Base-by-base conservation (phyloP, 2,888 invertebrate species). In the Norana najaformis region DNA sequence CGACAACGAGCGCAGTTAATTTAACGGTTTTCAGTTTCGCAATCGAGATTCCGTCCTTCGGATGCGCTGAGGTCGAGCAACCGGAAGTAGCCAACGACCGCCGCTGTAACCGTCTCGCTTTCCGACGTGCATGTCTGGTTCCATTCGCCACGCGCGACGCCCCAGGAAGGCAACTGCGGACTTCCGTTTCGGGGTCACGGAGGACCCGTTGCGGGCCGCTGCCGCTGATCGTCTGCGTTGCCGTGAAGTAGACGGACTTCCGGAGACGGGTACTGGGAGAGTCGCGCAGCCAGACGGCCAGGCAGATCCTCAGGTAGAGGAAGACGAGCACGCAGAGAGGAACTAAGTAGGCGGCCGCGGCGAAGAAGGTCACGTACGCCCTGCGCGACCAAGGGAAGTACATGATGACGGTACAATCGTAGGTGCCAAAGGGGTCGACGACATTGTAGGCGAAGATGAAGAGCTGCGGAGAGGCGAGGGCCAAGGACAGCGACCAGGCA, bases 11-110 rank as follows among this genome's bases (percentile, higher is more conserved):
- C 89, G 95, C 92, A 5, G 96, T 96, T 90, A 96, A 92, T 90
- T 95, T 95, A 16, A 96, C 94, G 5, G 96, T 96, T 92, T 95
- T 95, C 36, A 95, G 94, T 91, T 95, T 95, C 20, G 95, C 94
- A 88, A 93, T 93, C 30, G 95, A 94, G 89, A 95, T 96, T 89
- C 92, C 92, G 18, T 93, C 30, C 69, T 69, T 69, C n/a, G 23
- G 23, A 53, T 8, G 47, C 5, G 2, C 47, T 23, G 11, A 23
- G 23, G 47, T 23, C 47, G 69, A n/a, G 69, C 69, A 30, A 5
- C 30, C 11, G 69, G 69, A 69, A 30, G 69, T n/a, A 1, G 69
- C 69, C n/a, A 69, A n/a, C 2, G 69, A 69, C 47, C 23, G 47
- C 13, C 8, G 30, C 69, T n/a, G 30, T 11, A 30, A n/a, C n/a